Conservation (phyloP, 2,888 invertebrate genomes). For the Rhodophaea formosa region DNA sequence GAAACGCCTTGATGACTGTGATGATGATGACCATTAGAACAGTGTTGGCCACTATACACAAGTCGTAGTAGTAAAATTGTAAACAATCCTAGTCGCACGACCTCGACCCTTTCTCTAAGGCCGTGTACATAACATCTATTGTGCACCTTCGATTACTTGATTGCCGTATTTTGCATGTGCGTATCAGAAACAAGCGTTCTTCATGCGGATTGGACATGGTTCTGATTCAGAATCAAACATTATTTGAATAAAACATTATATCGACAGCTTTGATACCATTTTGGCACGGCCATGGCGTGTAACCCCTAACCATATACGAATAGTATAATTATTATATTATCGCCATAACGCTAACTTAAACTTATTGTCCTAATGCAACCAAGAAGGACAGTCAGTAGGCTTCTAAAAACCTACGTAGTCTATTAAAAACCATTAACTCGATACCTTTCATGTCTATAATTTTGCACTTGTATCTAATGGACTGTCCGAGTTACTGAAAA, state of each 20-base stretch:
- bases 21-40: too few species aligned
- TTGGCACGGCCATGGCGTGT: constrained; percentile 21
- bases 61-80: not conserved
- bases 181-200: not conserved
- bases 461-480: too few species aligned
- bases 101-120: constrained; percentile 15
- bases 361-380: too few species aligned
- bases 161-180: constrained; percentile 9
- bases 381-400: too few species aligned
- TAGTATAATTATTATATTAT: not conserved
- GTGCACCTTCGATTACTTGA: constrained; percentile 9
- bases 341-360: not conserved
- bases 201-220: constrained; percentile 11
- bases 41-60: too few species aligned
- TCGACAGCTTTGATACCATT: not conserved
- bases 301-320: constrained; percentile 16
- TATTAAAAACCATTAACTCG: too few species aligned
- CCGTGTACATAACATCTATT: not conserved
- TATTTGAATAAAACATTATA: not conserved
- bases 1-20: too few species aligned
- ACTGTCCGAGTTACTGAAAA: too few species aligned
- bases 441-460: too few species aligned
- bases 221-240: not conserved
- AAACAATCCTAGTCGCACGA: not conserved
- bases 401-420: too few species aligned